Percentiles rank a stretch among this genome's conserved stretches.
These are phyloP conservation scores for Fregetta grallaria DNA, from an alignment of 2,113 vertebrate species.

Conservation along the genomic window DNA sequence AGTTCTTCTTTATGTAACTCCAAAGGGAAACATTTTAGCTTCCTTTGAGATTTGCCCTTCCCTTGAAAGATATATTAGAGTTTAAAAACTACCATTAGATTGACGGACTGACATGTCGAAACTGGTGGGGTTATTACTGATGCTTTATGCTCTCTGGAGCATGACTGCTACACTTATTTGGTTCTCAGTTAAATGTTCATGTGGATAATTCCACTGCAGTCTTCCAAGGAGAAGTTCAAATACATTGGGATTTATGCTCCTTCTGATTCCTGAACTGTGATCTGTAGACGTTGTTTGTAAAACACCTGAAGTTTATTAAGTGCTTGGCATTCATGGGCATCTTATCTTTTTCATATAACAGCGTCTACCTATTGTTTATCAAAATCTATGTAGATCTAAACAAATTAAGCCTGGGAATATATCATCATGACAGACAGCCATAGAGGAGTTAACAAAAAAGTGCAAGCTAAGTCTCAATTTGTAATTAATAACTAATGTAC, in stretches of 20 bases:
- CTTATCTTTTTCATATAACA: neutral
- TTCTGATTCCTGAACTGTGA: neutral
- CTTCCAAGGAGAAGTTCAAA: conserved; percentile 4
- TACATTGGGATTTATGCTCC: neutral
- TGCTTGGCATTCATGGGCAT: neutral
- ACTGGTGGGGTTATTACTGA: conserved; percentile 1
- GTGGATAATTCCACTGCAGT: neutral
- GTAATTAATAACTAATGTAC: neutral
- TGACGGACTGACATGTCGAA: neutral
- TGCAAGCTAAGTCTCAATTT: neutral
- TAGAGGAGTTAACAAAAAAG: neutral
- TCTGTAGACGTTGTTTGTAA: neutral
- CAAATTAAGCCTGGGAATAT: neutral
- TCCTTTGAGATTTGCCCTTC: conserved; percentile 5
- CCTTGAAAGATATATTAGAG: neutral
- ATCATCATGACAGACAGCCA: neutral
- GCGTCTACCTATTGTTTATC: neutral
- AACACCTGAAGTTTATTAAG: conserved; percentile 4
- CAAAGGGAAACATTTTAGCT: neutral
- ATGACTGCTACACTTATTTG: conserved; percentile 37
- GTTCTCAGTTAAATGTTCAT: neutral
- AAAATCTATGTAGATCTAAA: neutral
- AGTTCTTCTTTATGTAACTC: neutral
- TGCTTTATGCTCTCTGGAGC: conserved; percentile 43
- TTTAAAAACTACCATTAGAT: neutral